Evolutionary conservation across 1,140 invertebrate species (phyloP).

Genomic region (Meteorus sp.): DNA sequence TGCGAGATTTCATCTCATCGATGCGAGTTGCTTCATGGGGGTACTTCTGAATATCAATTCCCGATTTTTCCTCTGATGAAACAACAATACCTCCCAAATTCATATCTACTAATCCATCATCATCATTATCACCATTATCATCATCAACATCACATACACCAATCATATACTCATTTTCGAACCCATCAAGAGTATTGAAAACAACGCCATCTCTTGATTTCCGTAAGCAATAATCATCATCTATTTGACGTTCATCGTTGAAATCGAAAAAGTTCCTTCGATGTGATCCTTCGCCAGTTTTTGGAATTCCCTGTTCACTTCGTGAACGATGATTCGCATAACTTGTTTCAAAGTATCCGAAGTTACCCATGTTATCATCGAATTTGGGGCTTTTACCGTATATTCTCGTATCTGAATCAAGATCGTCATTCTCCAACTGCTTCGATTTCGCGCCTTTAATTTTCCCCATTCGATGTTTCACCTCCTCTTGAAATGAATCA

Average conservation of each 20-base stretch:
- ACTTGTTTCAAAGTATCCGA: slow-evolving; percentile 24
- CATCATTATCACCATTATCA: too few relatives aligned
- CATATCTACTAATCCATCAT: slow-evolving; percentile 31
- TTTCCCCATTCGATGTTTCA: slow-evolving; percentile 36
- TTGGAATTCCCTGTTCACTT: neutral
- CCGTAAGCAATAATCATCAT: slow-evolving; percentile 28
- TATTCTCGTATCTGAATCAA: slow-evolving; percentile 47
- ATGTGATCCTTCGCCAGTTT: neutral
- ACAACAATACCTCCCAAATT: slow-evolving; percentile 34
- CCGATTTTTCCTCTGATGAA: slow-evolving; percentile 26
- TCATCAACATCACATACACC: slow-evolving; percentile 16
- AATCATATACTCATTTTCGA: slow-evolving; percentile 41
- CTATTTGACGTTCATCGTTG: slow-evolving; percentile 37
- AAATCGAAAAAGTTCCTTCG: slow-evolving; percentile 20
- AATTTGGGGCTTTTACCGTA: slow-evolving; percentile 58
- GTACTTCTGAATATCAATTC: neutral
- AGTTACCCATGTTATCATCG: slow-evolving; percentile 47
- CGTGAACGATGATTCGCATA: slow-evolving; percentile 14
- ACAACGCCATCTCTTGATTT: slow-evolving; percentile 43
- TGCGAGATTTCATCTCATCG: neutral
- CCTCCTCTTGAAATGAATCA: slow-evolving; percentile 36
- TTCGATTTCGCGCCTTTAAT: slow-evolving; percentile 49
- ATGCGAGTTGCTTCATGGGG: neutral
- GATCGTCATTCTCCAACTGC: slow-evolving; percentile 49
- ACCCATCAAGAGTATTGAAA: slow-evolving; percentile 55